phyloP scores from a whole-genome alignment of 2,888 invertebrate genomes.

The Augiades crinisus region DNA sequence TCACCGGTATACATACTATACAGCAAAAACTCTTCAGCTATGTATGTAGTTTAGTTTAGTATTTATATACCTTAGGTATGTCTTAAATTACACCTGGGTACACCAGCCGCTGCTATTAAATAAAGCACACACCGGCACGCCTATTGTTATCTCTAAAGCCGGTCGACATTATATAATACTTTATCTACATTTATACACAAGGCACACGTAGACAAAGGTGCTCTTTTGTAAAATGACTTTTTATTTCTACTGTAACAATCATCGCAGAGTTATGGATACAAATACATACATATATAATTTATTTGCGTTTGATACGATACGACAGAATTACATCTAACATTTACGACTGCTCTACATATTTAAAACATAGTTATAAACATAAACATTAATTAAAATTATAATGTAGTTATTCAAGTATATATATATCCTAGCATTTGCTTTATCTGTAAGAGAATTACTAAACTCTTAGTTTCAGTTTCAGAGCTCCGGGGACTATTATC shows the following conservation, averaged over 20 bases:
- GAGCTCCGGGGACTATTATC: neutral
- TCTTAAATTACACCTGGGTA: constrained; percentile 3
- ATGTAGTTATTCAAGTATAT: neutral
- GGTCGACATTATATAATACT: constrained; percentile 10
- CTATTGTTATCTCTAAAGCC: constrained; percentile 12
- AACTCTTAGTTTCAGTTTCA: neutral
- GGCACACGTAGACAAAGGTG: constrained; percentile 4
- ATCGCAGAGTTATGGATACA: neutral
- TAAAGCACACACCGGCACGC: constrained; percentile 4
- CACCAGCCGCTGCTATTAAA: neutral
- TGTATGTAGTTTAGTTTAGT: too few species aligned
- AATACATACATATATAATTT: neutral
- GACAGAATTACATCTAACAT: neutral
- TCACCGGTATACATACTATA: too few species aligned
- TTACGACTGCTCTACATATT: neutral
- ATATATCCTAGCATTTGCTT: neutral
- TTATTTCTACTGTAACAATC: neutral
- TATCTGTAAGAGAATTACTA: neutral
- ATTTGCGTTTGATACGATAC: neutral
- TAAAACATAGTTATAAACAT: neutral
- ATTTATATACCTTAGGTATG: neutral
- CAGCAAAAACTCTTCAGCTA: too few species aligned
- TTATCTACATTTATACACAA: constrained; percentile 14
- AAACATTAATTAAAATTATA: neutral
- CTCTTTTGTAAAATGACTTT: constrained; percentile 1